Evolutionary conservation across 1,140 invertebrate genomes (phyloP).

Genomic region (Pomacea maculata): DNA sequence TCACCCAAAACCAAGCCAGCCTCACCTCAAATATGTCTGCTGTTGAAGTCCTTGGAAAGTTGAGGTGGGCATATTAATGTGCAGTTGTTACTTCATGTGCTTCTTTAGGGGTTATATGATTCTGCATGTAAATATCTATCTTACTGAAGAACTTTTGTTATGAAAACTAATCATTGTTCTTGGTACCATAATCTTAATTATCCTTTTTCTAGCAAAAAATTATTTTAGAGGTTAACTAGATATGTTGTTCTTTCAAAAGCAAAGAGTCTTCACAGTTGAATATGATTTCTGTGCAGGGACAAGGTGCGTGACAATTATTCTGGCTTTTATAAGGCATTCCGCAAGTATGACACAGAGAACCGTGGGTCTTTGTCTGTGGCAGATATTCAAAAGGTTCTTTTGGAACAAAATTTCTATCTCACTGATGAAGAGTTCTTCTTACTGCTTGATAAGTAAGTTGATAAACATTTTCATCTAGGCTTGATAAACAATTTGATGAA

Average conservation of each 20-base stretch:
- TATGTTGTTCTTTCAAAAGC: not conserved
- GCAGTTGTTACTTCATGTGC: not conserved
- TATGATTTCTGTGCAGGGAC: slow-evolving; percentile 45
- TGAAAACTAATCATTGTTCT: slow-evolving; percentile 1
- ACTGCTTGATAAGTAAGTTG: slow-evolving; percentile 55
- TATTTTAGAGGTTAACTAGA: not conserved
- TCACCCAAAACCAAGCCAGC: slow-evolving; percentile 57
- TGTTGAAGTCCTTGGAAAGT: slow-evolving; percentile 48
- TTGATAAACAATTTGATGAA: too few relatives aligned
- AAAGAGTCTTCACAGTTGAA: not conserved
- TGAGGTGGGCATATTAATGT: slow-evolving; percentile 42
- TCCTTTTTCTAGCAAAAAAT: not conserved
- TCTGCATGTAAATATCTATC: not conserved
- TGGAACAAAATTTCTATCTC: slow-evolving; percentile 57
- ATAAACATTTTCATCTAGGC: too few relatives aligned
- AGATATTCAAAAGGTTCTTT: slow-evolving; percentile 59
- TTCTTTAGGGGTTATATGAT: not conserved
- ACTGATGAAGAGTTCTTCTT: slow-evolving; percentile 59
- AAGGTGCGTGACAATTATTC: slow-evolving; percentile 58
- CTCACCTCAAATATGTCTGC: slow-evolving; percentile 50
- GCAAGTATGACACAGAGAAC: slow-evolving; percentile 58
- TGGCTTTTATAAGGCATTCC: slow-evolving; percentile 57
- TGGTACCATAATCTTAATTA: not conserved
- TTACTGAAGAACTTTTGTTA: not conserved
- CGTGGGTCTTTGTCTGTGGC: slow-evolving; percentile 50